These are phyloP conservation scores for Anguilla rostrata DNA, from an alignment of 2,113 vertebrate species.

Conservation along the genomic window DNA sequence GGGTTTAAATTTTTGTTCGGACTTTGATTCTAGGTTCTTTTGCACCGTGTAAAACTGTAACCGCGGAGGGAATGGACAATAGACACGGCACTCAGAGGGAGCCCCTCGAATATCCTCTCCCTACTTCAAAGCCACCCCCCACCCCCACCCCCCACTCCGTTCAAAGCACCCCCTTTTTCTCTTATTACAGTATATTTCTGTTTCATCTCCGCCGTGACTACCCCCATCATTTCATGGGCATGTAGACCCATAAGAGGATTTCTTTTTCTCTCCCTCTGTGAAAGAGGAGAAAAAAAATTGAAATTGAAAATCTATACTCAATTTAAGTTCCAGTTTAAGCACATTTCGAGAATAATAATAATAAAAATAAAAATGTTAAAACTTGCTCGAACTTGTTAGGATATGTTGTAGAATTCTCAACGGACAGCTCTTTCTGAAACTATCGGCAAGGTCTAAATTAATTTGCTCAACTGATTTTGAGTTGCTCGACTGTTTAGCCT, in stretches of 20 bases:
- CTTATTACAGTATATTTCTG: not conserved
- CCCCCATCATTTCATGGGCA: not conserved
- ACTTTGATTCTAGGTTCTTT: too few species aligned
- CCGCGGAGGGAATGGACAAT: too few species aligned
- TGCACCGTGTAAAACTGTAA: too few species aligned
- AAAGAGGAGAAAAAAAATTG: not conserved
- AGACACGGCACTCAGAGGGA: too few species aligned
- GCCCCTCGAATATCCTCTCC: not conserved
- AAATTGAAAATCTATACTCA: not conserved
- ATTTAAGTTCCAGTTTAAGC: constrained; percentile 1
- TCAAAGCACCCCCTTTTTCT: not conserved
- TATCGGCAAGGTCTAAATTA: too few species aligned
- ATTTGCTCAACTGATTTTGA: too few species aligned
- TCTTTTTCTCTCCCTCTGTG: not conserved
- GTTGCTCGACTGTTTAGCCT: too few species aligned
- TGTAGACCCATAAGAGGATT: not conserved
- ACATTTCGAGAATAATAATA: not conserved
- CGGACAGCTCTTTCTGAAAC: too few species aligned
- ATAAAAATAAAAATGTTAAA: not conserved
- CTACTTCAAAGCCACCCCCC: not conserved
- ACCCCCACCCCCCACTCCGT: not conserved
- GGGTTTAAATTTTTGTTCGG: too few species aligned
- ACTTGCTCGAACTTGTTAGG: too few species aligned
- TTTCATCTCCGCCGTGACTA: not conserved
- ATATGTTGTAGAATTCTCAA: too few species aligned